phyloP scores from a whole-genome alignment of 2,888 invertebrate species.

The Platypus cylindrus region DNA sequence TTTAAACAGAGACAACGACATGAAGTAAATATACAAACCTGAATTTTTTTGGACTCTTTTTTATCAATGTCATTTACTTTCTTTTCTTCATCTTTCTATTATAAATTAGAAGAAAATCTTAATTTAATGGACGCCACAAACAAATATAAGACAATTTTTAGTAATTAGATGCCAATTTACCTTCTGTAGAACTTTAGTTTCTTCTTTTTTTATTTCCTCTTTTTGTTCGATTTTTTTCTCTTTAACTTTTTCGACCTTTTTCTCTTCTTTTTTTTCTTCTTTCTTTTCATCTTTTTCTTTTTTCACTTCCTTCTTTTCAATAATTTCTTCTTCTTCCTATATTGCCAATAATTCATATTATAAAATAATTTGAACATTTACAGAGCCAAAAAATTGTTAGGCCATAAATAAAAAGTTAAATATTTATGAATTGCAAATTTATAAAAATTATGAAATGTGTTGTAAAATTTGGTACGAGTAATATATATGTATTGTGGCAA shows the following conservation, averaged over 20 bases:
- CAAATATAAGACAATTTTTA: slow-evolving; percentile 7
- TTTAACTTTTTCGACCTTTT: slow-evolving; percentile 23
- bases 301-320: slow-evolving; percentile 23
- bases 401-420: no score
- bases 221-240: slow-evolving; percentile 32
- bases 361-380: no score
- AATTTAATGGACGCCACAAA: slow-evolving; percentile 1
- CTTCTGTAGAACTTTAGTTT: slow-evolving; percentile 25
- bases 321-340: slow-evolving; percentile 21
- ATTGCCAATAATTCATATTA: slow-evolving; percentile 1
- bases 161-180: no score
- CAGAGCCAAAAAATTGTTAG: no score
- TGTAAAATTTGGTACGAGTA: no score
- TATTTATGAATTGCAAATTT: no score
- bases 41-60: slow-evolving; percentile 26
- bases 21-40: slow-evolving; percentile 22
- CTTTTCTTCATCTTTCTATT: slow-evolving; percentile 28
- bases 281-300: slow-evolving; percentile 22
- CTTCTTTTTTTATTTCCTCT: slow-evolving; percentile 23
- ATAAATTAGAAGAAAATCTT: slow-evolving; percentile 4
- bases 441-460: no score
- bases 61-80: slow-evolving; percentile 31
- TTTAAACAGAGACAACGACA: slow-evolving; percentile 11
- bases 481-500: no score
- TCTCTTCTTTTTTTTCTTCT: slow-evolving; percentile 22